A percentile compares a stretch with the other conserved stretches of the same genome.
phyloP scores from a whole-genome alignment of 2,113 vertebrate species.

The Apus apus region DNA sequence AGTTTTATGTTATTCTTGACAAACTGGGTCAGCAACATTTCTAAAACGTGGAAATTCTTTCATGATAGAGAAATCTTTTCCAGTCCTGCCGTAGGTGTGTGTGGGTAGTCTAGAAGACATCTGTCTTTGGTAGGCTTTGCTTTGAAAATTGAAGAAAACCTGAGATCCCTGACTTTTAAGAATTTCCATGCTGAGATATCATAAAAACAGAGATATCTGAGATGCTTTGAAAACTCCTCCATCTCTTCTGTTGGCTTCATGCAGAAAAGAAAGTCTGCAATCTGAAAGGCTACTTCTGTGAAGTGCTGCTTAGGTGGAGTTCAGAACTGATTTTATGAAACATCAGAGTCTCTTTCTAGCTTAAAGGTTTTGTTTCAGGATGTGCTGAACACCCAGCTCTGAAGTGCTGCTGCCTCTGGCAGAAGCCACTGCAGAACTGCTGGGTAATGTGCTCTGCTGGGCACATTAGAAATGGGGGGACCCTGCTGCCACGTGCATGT shows the following conservation, averaged over 20 bases:
- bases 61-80: neutral
- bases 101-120: conserved; percentile 5
- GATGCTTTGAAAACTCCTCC: neutral
- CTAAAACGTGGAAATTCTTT: neutral
- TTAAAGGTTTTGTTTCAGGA: neutral
- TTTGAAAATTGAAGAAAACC: conserved; percentile 18
- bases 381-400: neutral
- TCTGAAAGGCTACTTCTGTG: neutral
- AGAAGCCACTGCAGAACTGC: neutral
- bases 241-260: neutral
- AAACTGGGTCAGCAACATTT: neutral
- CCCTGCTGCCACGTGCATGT: neutral
- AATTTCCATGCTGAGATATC: neutral
- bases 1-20: neutral
- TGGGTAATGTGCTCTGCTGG: neutral
- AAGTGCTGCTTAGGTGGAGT: neutral
- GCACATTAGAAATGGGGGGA: fast-evolving
- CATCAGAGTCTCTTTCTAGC: neutral
- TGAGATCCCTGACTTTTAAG: conserved; percentile 10
- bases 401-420: neutral
- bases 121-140: neutral
- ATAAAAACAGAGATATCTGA: neutral
- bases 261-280: neutral
- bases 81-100: neutral
- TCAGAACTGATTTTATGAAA: neutral